Conservation (phyloP, 2,113 vertebrate species). For the Ailurus styani region DNA sequence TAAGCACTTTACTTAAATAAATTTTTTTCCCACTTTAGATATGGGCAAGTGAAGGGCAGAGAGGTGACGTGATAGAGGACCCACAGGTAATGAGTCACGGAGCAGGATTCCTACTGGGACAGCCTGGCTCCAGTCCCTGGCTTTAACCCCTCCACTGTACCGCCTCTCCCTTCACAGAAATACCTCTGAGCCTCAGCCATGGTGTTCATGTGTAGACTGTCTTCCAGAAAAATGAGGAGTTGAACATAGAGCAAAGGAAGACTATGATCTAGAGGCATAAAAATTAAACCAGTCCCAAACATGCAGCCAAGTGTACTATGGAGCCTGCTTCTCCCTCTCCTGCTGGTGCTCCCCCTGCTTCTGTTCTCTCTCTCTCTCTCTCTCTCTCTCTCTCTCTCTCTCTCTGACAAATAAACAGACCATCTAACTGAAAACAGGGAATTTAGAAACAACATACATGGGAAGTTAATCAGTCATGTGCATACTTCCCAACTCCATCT, state of each 20-base stretch:
- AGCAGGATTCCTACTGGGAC: not conserved
- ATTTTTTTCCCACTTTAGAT: not conserved
- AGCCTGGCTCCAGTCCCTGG: not conserved
- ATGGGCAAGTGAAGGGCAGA: not conserved
- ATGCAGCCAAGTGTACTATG: not conserved
- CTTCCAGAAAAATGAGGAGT: not conserved
- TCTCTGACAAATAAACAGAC: not conserved
- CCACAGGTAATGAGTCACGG: not conserved
- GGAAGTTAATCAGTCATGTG: not conserved
- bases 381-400: too few relatives aligned
- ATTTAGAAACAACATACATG: not conserved
- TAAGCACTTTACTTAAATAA: not conserved
- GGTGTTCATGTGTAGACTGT: not conserved
- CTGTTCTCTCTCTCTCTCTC: too few relatives aligned
- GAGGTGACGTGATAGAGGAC: not conserved
- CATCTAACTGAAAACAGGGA: not conserved
- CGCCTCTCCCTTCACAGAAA: not conserved
- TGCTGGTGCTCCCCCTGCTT: too few relatives aligned
- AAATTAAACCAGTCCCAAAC: not conserved
- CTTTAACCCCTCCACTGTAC: not conserved
- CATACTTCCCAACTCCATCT: not conserved
- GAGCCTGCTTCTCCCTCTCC: too few relatives aligned
- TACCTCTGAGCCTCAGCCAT: not conserved
- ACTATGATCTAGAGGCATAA: not conserved
- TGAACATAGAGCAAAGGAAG: not conserved